Conservation (phyloP, 2,888 invertebrate genomes). For the Apotomis betuletana region DNA sequence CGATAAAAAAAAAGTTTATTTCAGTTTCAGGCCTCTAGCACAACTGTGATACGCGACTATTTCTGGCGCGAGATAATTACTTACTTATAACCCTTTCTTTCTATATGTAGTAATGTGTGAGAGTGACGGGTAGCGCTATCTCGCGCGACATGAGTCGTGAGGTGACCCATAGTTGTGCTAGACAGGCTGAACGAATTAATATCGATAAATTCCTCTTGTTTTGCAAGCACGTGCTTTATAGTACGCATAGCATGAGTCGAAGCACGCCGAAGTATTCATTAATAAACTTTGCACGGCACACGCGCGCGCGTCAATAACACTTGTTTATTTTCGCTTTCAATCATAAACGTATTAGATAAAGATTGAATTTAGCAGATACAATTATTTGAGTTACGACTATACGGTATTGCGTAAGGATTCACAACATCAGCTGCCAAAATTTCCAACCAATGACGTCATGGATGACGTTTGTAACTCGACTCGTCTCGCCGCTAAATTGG, state of each 20-base stretch:
- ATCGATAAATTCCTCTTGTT: background rate
- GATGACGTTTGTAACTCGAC: conserved; percentile 29
- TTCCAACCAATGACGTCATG: conserved; percentile 21
- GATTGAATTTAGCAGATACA: background rate
- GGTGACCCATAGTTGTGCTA: no score
- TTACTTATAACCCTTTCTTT: no score
- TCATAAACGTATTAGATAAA: background rate
- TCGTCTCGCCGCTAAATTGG: conserved; percentile 7
- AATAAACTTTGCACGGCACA: conserved; percentile 20
- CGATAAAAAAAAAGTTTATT: no score
- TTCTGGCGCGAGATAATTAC: no score
- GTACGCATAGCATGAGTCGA: conserved; percentile 11
- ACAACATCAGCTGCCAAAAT: conserved; percentile 28
- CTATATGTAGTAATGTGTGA: no score
- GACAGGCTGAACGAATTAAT: no score
- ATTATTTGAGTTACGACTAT: background rate
- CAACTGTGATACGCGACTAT: no score
- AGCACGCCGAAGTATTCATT: conserved; percentile 12
- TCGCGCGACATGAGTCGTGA: no score
- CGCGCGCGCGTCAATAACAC: background rate
- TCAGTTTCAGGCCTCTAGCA: no score
- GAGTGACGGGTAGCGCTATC: no score
- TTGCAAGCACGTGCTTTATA: background rate
- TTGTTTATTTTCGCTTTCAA: background rate
- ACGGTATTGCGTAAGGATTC: background rate